Base-by-base conservation (phyloP, 2,113 vertebrate genomes). In the Egretta garzetta region DNA sequence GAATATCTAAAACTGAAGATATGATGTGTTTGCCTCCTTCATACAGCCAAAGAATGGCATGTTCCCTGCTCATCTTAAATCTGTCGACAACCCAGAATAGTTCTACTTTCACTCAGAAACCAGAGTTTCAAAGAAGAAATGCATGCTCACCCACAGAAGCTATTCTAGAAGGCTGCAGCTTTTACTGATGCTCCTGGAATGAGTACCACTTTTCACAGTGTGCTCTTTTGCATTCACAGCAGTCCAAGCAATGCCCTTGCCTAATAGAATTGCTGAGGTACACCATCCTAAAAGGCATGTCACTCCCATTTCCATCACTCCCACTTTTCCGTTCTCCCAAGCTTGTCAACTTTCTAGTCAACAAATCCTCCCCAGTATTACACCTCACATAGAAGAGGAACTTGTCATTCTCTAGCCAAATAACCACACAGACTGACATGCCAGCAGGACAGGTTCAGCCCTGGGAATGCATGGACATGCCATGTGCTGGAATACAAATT, bases 11-110 rank as follows among this genome's bases (percentile, higher is more conserved):
- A 81, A 14, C 41, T 1, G 1, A 87, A 94, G 86, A 81, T 63
- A 58, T 11, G 73, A 17, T 43, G 53, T 81, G 64, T 37, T 86
- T 30, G 80, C 76, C 80, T 96, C 89, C 83, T 86, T 83, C 64
- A 37, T 28, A 64, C 19, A 81, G 59, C 41, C 50, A 70, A 74
- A 53, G 80, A 74, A 87, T 86, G 59, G 63, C 67, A 80, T 53
- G 50, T 94, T 95, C 80, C 71, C 80, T 87, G 73, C 55, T 77
- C 55, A 28, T 93, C 68, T 89, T 55, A 93, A 91, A 95, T 87
- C 90, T 91, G 90, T 66, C 2, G 6, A 59, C 70, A 87, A 32
- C 45, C 24, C 55, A 77, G 72, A 91, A 66, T 35, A 67, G 33
- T 74, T 66, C 60, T 81, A 32, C 59, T 81, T 95, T 71, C 84